Evolutionary conservation across 1,140 invertebrate genomes (phyloP).

Genomic region (Heterodera schachtii): DNA sequence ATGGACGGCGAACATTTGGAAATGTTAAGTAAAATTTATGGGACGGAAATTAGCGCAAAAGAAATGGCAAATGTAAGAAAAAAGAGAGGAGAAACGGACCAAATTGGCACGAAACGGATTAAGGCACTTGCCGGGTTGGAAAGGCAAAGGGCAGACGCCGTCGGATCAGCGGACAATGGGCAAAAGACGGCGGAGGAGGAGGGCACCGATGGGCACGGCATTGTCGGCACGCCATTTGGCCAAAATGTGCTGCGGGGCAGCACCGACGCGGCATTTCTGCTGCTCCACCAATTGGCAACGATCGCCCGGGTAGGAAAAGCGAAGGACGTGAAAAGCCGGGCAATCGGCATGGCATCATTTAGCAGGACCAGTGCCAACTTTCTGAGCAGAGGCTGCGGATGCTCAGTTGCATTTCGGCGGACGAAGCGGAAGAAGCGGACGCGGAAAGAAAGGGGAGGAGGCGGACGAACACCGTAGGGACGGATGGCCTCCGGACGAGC

Average conservation of each 20-base stretch:
- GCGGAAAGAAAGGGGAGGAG: neutral
- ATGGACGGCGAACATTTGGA: neutral
- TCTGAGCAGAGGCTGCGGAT: neutral
- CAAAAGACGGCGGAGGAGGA: neutral
- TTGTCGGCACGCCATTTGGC: neutral
- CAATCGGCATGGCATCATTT: too few relatives aligned
- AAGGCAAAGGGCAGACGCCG: neutral
- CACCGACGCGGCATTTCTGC: neutral
- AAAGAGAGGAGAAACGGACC: neutral
- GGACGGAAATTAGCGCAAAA: neutral
- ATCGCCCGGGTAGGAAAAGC: neutral
- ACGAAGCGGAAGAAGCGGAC: neutral
- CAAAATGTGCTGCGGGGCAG: neutral
- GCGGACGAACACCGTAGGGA: neutral
- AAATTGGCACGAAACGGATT: too few relatives aligned
- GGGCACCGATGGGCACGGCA: neutral
- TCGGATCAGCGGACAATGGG: neutral
- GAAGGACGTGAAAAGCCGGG: too few relatives aligned
- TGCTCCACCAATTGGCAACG: neutral
- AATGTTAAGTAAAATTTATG: neutral
- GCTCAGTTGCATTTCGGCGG: neutral
- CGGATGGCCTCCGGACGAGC: neutral
- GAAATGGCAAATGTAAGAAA: neutral
- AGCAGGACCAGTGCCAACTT: neutral
- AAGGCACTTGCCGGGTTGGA: neutral